phyloP scores from a whole-genome alignment of 2,113 vertebrate species.

The Ovibos moschatus region DNA sequence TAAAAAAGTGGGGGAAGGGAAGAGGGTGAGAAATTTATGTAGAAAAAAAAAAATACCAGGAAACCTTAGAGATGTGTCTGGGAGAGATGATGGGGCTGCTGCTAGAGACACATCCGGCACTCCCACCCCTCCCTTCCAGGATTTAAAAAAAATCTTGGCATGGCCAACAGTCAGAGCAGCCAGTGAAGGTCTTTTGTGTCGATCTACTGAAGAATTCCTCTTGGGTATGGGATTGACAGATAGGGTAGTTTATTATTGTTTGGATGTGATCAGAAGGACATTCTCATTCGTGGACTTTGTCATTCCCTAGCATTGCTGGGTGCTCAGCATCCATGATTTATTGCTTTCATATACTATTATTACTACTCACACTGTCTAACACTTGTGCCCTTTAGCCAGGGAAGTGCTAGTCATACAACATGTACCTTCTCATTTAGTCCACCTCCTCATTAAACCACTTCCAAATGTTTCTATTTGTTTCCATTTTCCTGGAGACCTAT shows the following conservation, averaged over 20 bases:
- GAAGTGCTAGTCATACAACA: not conserved
- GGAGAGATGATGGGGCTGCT: constrained; percentile 73
- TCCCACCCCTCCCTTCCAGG: constrained; percentile 74
- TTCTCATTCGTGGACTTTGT: not conserved
- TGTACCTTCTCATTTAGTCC: not conserved
- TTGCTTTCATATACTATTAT: not conserved
- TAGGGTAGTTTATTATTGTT: not conserved
- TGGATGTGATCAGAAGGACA: constrained; percentile 40
- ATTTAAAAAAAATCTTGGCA: constrained; percentile 50
- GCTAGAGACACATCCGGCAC: constrained; percentile 70
- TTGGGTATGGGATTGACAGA: constrained; percentile 32
- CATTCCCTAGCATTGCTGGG: not conserved
- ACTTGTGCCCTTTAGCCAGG: not conserved
- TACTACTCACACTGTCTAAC: not conserved
- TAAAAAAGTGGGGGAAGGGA: not conserved
- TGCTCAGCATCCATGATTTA: not conserved
- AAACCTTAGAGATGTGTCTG: constrained; percentile 78
- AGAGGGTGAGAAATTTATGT: constrained; percentile 67
- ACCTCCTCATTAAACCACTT: not conserved
- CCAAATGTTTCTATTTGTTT: not conserved
- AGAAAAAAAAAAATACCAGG: constrained; percentile 73
- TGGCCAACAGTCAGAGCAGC: not conserved
- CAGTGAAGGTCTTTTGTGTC: constrained; percentile 46
- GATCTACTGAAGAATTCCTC: constrained; percentile 52
- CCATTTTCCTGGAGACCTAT: not conserved